phyloP scores from a whole-genome alignment of 2,113 vertebrate species.

The Xerus inauris region DNA sequence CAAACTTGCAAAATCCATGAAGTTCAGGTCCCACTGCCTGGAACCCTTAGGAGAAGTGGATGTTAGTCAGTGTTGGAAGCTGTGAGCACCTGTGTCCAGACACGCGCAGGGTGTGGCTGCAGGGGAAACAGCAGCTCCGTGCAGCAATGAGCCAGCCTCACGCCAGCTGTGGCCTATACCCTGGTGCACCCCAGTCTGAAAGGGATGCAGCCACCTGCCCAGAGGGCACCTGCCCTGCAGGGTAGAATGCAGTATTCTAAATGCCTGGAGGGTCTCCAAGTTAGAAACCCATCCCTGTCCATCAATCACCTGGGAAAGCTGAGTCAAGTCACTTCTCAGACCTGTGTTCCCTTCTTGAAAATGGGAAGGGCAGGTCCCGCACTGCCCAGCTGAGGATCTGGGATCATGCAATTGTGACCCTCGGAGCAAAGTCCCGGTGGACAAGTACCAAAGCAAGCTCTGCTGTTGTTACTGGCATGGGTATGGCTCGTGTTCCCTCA shows the following conservation, averaged over 20 bases:
- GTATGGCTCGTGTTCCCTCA: neutral
- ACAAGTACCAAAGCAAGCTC: neutral
- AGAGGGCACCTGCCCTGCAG: neutral
- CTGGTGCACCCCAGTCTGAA: rapidly evolving
- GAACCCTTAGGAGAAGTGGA: neutral
- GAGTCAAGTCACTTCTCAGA: neutral
- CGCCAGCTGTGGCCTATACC: no score
- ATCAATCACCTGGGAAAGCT: neutral
- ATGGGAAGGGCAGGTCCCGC: neutral
- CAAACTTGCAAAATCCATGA: neutral
- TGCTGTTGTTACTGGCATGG: no score
- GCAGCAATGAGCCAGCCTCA: neutral
- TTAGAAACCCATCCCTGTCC: neutral
- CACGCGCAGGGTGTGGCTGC: neutral
- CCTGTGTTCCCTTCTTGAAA: neutral
- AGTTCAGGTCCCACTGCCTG: neutral
- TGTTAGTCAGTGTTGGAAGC: neutral
- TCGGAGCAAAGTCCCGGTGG: neutral
- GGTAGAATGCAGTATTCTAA: neutral
- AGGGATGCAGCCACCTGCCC: neutral
- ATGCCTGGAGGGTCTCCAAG: neutral
- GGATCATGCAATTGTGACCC: no score
- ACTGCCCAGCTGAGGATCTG: neutral
- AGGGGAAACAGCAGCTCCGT: neutral
- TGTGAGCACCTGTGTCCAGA: neutral